Conservation (phyloP, 2,797 vertebrate genomes). For the Coreius guichenoti region DNA sequence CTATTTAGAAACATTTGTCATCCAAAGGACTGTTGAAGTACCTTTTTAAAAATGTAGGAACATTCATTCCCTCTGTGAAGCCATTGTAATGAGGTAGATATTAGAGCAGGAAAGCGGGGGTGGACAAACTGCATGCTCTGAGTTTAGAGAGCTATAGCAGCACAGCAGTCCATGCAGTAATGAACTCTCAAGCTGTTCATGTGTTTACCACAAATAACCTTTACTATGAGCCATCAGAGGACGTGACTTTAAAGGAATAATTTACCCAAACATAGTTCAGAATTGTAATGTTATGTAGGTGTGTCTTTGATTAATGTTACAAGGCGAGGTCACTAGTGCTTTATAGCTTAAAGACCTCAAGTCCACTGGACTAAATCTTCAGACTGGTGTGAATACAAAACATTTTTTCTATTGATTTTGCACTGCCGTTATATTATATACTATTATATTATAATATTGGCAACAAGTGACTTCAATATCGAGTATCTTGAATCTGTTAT, state of each 20-base stretch:
- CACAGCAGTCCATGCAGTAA: conserved; percentile 12
- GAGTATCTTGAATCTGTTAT: no score
- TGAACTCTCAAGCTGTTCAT: conserved; percentile 38
- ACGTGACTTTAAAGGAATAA: conserved; percentile 16
- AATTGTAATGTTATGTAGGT: background rate
- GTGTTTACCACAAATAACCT: conserved; percentile 29
- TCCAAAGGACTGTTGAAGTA: conserved; percentile 19
- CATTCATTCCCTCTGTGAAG: conserved; percentile 15
- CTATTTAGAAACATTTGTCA: conserved; percentile 30
- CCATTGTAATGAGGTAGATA: conserved; percentile 19
- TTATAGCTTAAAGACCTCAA: conserved; percentile 10
- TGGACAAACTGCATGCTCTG: conserved; percentile 3
- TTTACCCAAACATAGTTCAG: conserved; percentile 9
- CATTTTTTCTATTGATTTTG: background rate
- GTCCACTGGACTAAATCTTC: conserved; percentile 14
- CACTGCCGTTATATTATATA: background rate
- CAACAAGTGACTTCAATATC: no score
- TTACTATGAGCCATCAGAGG: background rate
- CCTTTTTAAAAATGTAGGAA: conserved; percentile 14
- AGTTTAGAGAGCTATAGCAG: conserved; percentile 11
- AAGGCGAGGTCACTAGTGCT: conserved; percentile 5
- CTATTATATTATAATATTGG: background rate
- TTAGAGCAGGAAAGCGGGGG: conserved; percentile 9
- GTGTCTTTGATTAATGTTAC: conserved; percentile 7
- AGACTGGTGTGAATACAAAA: background rate